Base-by-base conservation (phyloP, 2,888 invertebrate species). In the Chymomyza fuscimana region DNA sequence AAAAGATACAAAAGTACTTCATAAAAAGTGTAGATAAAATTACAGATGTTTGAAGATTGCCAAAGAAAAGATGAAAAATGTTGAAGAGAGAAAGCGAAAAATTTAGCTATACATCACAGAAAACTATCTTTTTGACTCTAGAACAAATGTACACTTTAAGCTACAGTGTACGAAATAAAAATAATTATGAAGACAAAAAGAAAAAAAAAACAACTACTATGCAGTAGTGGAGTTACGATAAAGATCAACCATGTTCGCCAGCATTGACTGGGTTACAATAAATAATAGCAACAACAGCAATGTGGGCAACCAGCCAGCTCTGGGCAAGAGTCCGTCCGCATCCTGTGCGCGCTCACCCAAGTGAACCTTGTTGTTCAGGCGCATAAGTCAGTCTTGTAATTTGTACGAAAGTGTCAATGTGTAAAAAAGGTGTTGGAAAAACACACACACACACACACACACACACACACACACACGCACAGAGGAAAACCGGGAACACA, bases 401-500 rank as follows among this genome's bases (percentile, higher is more conserved):
- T 68, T 71, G 72, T 81, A 76, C 80, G 80, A 76, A 83, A 83
- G 86, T 86, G 83, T 86, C 82, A 86, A 80, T 86, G 83, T 83
- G 84, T 83, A 80, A 73, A 81, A 83, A 86, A 83, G 80, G 84
- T 80, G 83, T 77, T 84, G 86, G 82, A 54, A 86, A 83, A 86
- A 79, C 74, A 77, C 77, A 79, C 70, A 70, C 70, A 66, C 68
- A 68, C 54, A 69, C 29, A 69, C 12, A 74, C 36, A 67, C 12
- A 63, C 22, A 60, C 12, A 67, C 58, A 29, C 32, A 7, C 7
- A 9, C 32, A 32, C 12, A 10, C 40, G 40, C 40, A 46, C 0
- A 9, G 40, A 12, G 40, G 40, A 32, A 32, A 32, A 32, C 32
- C 32, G 32, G 16, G 16, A 5, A 15, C 40, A 56, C 36, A 52